Conservation (phyloP, 2,113 vertebrate genomes). For the Podarcis raffonei region DNA sequence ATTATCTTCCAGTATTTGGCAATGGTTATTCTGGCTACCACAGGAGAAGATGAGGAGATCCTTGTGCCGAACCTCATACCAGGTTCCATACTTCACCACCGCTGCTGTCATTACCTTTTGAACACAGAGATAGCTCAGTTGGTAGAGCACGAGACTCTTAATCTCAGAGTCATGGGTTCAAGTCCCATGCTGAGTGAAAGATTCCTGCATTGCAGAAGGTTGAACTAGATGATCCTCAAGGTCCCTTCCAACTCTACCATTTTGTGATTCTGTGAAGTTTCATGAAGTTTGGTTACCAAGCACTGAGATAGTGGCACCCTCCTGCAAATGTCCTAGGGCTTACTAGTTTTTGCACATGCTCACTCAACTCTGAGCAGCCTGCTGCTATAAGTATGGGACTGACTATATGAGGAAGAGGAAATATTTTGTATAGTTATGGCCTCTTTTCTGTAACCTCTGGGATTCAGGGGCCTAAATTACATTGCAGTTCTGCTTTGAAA, state of each 20-base stretch:
- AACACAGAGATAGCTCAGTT: too few relatives aligned
- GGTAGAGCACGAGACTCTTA: too few relatives aligned
- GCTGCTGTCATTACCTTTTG: neutral
- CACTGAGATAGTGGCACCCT: neutral
- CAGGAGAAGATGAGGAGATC: too few relatives aligned
- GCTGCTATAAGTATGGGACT: neutral
- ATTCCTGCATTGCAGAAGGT: too few relatives aligned
- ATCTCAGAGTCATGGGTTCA: too few relatives aligned
- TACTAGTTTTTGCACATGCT: neutral
- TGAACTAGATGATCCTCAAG: too few relatives aligned
- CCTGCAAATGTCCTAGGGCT: neutral
- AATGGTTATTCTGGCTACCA: too few relatives aligned
- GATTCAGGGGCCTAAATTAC: neutral
- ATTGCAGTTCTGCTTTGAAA: slow-evolving; percentile 5
- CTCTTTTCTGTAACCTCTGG: neutral
- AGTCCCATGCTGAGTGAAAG: too few relatives aligned
- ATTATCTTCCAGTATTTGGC: too few relatives aligned
- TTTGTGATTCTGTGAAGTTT: neutral
- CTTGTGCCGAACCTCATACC: neutral
- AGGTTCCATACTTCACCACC: too few relatives aligned
- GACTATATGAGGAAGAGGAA: neutral
- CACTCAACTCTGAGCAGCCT: neutral
- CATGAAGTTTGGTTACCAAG: neutral
- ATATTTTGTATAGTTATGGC: neutral
- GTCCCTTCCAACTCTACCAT: too few relatives aligned